phyloP scores from a whole-genome alignment of 2,797 vertebrate species.

The Chiroxiphia lanceolata region DNA sequence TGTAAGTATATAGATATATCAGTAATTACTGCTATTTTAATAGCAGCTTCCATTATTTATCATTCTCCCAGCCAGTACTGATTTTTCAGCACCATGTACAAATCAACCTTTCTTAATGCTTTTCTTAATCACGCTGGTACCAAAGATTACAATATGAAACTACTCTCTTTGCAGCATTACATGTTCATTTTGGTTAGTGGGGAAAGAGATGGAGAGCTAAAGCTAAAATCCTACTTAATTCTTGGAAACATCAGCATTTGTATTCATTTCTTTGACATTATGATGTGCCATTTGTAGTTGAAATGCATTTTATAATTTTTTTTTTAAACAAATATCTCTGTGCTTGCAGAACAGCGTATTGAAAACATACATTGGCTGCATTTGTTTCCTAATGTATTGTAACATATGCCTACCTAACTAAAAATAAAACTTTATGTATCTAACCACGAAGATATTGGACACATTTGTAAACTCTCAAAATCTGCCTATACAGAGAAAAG shows the following conservation, averaged over 20 bases:
- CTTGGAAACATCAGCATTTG: neutral
- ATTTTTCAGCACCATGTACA: neutral
- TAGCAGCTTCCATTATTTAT: neutral
- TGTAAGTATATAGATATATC: neutral
- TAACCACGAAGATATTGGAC: neutral
- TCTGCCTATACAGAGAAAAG: neutral
- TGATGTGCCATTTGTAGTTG: neutral
- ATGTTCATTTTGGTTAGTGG: neutral
- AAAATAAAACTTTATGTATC: neutral
- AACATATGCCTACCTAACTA: neutral
- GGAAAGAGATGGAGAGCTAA: conserved; percentile 17
- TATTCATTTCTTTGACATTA: neutral
- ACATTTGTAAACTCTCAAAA: neutral
- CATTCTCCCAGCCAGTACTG: neutral
- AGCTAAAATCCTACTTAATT: conserved; percentile 43
- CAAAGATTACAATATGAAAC: conserved; percentile 18
- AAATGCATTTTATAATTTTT: neutral
- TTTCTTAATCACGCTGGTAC: neutral
- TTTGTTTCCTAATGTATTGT: neutral
- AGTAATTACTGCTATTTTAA: neutral
- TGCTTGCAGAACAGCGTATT: neutral
- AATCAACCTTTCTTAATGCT: conserved; percentile 23
- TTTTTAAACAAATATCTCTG: neutral
- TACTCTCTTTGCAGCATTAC: neutral
- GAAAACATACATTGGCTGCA: neutral